Conservation (phyloP, 1,140 invertebrate species). For the Phymastichus coffea region DNA sequence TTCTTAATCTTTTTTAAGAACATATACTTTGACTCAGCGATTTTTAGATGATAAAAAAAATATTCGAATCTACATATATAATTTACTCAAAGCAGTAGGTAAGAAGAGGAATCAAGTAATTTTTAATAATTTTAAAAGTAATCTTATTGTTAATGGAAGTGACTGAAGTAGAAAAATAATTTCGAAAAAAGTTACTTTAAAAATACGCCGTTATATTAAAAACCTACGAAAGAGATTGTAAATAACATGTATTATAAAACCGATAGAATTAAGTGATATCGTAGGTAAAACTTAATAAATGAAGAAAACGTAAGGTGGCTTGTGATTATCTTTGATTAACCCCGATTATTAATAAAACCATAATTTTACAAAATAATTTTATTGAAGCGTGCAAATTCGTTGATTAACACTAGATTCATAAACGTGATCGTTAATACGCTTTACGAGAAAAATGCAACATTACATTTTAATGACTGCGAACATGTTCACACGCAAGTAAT, state of each 20-base stretch:
- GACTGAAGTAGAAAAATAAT: too few species aligned
- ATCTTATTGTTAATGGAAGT: neutral
- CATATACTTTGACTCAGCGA: too few species aligned
- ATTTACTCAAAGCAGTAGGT: neutral
- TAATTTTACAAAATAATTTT: conserved; percentile 25
- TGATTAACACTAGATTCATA: conserved; percentile 20
- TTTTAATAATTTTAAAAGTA: neutral
- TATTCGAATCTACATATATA: neutral
- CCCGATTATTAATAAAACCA: neutral
- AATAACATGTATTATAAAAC: conserved; percentile 50
- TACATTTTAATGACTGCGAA: too few species aligned
- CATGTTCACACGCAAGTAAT: too few species aligned
- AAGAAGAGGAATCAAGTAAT: neutral
- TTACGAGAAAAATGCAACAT: too few species aligned
- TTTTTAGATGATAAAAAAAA: neutral
- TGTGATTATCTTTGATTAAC: too few species aligned
- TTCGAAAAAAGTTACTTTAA: conserved; percentile 1
- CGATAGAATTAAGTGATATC: conserved; percentile 47
- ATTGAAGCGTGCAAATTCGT: conserved; percentile 25
- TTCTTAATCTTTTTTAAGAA: neutral
- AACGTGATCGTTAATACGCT: conserved; percentile 2
- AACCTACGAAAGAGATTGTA: conserved; percentile 34
- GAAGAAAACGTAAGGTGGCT: too few species aligned
- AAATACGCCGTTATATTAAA: neutral
- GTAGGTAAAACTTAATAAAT: conserved; percentile 51